Conservation (phyloP, 2,888 invertebrate species). For the Diaperis boleti region DNA sequence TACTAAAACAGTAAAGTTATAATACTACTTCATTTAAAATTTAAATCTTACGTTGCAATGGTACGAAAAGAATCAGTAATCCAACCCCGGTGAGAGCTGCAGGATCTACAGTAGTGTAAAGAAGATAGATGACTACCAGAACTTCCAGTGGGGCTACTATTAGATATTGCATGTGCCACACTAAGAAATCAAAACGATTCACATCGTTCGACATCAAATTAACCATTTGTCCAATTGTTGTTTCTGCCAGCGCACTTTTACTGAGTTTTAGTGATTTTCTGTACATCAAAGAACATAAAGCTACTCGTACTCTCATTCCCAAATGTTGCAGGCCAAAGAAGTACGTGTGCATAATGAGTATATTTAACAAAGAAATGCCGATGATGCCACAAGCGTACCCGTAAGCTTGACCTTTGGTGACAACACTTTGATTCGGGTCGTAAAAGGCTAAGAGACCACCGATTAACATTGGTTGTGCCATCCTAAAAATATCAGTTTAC, state of each 20-base stretch:
- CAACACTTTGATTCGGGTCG: slow-evolving; percentile 65
- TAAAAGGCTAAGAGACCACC: slow-evolving; percentile 72
- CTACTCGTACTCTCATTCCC: slow-evolving; percentile 87
- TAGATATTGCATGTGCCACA: slow-evolving; percentile 82
- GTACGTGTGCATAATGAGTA: slow-evolving; percentile 78
- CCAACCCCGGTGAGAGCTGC: slow-evolving; percentile 68
- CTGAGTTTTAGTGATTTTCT: slow-evolving; percentile 78
- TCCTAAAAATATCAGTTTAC: slow-evolving; percentile 45
- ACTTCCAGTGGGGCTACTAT: slow-evolving; percentile 85
- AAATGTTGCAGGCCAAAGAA: slow-evolving; percentile 86
- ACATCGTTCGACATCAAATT: slow-evolving; percentile 83
- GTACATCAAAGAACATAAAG: slow-evolving; percentile 85
- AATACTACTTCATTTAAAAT: neutral
- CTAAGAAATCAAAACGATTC: slow-evolving; percentile 83
- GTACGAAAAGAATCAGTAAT: slow-evolving; percentile 65
- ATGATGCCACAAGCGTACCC: slow-evolving; percentile 81
- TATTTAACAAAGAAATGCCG: slow-evolving; percentile 77
- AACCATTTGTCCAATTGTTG: slow-evolving; percentile 73
- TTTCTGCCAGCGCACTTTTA: slow-evolving; percentile 84
- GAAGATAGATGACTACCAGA: slow-evolving; percentile 76
- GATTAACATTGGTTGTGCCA: slow-evolving; percentile 51
- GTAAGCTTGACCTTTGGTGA: slow-evolving; percentile 73
- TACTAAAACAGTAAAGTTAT: slow-evolving; percentile 56
- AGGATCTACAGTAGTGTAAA: slow-evolving; percentile 70
- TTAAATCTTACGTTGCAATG: slow-evolving; percentile 61